Evolutionary conservation across 2,113 vertebrate genomes (phyloP), one percentile per base, ranked within the genome.

Genomic region (Erinaceus europaeus): DNA sequence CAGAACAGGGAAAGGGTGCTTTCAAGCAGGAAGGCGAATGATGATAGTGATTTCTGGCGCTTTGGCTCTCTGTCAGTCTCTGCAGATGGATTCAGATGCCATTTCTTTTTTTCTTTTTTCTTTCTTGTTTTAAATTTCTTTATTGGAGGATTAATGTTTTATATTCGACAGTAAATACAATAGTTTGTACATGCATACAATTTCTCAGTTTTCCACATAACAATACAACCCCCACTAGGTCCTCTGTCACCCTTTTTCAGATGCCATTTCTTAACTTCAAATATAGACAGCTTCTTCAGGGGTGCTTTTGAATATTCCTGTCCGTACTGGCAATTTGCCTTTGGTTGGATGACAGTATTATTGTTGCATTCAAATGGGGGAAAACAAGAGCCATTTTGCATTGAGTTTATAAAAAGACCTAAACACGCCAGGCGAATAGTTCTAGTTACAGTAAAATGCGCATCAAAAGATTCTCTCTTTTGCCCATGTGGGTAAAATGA

Each of bases 261-360:
- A 82, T 88, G 75, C 38, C n/a, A 91, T 93, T 88, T 96, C 78
- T 62, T 1, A 68, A 53, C 57, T 90, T 73, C 84, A 84, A 65
- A 44, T 90, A 71, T 0, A 88, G 55, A 57, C 25, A 57, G 65
- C 17, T 93, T 95, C 17, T 93, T 95, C 44, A 20, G 46, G 25
- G 55, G 72, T 91, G 83, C 67, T 95, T 88, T 69, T 94, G 90
- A 96, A 81, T 40, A 92, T 93, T 85, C 84, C 42, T 61, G 53
- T 84, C 92, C 96, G 92, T 92, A 96, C 48, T 92, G 68, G 74
- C 55, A 89, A 75, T 92, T 93, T 94, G 53, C 91, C 93, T 96
- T 90, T 88, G 62, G 93, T 90, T 86, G 40, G 34, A 84, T 93
- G 91, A 76, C 52, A 91, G 78, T 38, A 18, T 90, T 92, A 92